Conservation (phyloP, 1,140 invertebrate species). For the Eciton burchellii region DNA sequence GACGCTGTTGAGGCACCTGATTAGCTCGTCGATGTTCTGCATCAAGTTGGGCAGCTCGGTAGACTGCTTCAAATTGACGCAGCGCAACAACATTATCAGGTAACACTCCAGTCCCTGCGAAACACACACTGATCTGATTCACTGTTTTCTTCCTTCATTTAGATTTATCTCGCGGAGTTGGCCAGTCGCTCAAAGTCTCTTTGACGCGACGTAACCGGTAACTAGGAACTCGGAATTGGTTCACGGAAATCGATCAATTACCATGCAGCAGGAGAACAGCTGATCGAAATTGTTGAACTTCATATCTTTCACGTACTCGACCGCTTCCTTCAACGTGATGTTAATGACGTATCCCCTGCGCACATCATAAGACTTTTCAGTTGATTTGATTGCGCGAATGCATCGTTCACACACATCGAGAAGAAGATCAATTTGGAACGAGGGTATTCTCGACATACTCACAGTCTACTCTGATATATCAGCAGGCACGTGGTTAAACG, state of each 20-base stretch:
- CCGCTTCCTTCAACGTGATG: background rate
- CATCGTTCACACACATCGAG: background rate
- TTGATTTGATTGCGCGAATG: too few species aligned
- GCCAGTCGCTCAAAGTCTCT: too few species aligned
- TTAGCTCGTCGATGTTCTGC: slow-evolving; percentile 28
- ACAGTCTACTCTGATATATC: slow-evolving; percentile 75
- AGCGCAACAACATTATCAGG: slow-evolving; percentile 64
- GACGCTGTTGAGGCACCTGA: slow-evolving; percentile 15
- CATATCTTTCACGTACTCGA: slow-evolving; percentile 23
- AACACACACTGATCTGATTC: background rate
- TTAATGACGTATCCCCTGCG: slow-evolving; percentile 48
- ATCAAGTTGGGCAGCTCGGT: slow-evolving; percentile 36
- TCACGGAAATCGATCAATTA: background rate
- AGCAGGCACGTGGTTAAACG: slow-evolving; percentile 64
- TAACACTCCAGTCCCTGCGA: slow-evolving; percentile 70
- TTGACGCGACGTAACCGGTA: background rate
- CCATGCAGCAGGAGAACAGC: slow-evolving; percentile 62
- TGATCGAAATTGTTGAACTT: slow-evolving; percentile 43
- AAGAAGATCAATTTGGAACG: background rate
- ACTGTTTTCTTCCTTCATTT: too few species aligned
- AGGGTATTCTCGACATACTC: slow-evolving; percentile 42
- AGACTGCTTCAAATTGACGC: slow-evolving; percentile 65
- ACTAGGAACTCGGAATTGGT: too few species aligned
- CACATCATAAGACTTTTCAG: background rate
- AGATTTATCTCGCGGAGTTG: too few species aligned